Conservation (phyloP, 1,140 invertebrate species). For the Cydia strobilella region DNA sequence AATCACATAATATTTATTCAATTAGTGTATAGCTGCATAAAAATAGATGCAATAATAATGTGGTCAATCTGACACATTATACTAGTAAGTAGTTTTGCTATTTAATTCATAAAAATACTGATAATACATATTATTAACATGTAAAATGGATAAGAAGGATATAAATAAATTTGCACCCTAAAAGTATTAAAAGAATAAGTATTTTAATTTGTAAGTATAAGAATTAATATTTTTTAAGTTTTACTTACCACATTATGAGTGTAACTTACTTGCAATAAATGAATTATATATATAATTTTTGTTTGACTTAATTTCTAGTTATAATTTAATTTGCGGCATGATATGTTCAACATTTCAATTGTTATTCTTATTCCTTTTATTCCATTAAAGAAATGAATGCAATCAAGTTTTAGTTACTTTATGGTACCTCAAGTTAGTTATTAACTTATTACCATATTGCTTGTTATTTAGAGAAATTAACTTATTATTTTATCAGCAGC, state of each 20-base stretch:
- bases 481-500: background rate
- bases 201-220: background rate
- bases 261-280: too few species aligned
- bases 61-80: background rate
- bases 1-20: slow-evolving; percentile 42
- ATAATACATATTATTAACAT: background rate
- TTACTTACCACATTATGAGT: too few species aligned
- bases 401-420: background rate
- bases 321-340: background rate
- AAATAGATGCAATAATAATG: background rate
- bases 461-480: background rate
- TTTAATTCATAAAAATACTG: background rate
- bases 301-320: background rate
- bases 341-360: slow-evolving; percentile 1
- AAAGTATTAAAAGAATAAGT: background rate
- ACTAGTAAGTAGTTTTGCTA: background rate
- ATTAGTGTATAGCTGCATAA: slow-evolving; percentile 31
- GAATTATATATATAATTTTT: too few species aligned
- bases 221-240: background rate
- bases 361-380: background rate
- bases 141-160: background rate
- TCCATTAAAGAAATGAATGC: too few species aligned
- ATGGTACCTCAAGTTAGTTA: background rate
- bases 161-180: background rate
- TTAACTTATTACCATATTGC: background rate